Conservation (phyloP, 2,888 invertebrate species). For the Omphaloscelis lunosa region DNA sequence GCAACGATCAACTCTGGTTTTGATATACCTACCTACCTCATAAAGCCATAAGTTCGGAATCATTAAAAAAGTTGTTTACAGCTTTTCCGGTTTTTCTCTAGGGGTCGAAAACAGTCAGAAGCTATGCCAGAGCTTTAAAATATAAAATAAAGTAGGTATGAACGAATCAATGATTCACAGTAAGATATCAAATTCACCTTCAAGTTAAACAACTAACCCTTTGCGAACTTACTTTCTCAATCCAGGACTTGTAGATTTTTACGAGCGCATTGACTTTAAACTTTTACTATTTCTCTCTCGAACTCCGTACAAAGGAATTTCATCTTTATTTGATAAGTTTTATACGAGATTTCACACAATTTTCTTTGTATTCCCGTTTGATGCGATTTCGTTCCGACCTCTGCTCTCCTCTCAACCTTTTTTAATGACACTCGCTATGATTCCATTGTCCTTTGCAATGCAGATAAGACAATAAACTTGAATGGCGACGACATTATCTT, state of each 20-base stretch:
- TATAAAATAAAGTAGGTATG: neutral
- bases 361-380: slow-evolving; percentile 34
- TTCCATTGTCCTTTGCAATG: slow-evolving; percentile 51
- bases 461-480: slow-evolving; percentile 38
- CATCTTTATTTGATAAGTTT: slow-evolving; percentile 44
- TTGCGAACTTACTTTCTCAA: slow-evolving; percentile 44
- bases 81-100: neutral
- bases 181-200: slow-evolving; percentile 35
- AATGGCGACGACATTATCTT: slow-evolving; percentile 21
- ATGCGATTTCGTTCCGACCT: slow-evolving; percentile 39
- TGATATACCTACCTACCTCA: neutral
- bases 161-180: slow-evolving; percentile 14
- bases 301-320: slow-evolving; percentile 46
- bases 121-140: neutral
- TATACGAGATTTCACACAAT: slow-evolving; percentile 27
- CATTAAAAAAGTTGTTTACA: neutral
- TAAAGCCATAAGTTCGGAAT: neutral
- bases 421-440: slow-evolving; percentile 38
- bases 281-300: slow-evolving; percentile 56
- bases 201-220: slow-evolving; percentile 32
- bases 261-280: slow-evolving; percentile 64
- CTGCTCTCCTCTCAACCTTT: slow-evolving; percentile 32
- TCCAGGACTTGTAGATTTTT: slow-evolving; percentile 56
- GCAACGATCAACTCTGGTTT: neutral
- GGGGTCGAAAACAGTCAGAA: neutral